Base-by-base conservation (phyloP, 2,888 invertebrate species). In the Margaritifera margaritifera region DNA sequence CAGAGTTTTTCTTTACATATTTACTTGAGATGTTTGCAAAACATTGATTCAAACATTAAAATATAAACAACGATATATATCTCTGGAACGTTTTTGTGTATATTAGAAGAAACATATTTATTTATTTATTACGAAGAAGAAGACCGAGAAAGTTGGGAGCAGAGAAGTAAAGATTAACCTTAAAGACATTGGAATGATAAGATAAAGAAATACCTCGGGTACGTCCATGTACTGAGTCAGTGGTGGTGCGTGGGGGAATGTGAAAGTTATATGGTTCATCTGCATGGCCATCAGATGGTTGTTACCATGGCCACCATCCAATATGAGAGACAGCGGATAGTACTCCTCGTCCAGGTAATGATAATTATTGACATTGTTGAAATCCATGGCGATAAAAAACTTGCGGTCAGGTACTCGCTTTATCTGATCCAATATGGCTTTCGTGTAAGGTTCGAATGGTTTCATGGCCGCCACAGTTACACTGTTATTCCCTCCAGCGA, bases 361-460 rank as follows among this genome's bases (percentile, higher is more conserved):
- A 0, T 94, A 93, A 89, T 96, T 96, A 86, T 96, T 93, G 80
- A 95, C 93, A 19, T 93, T 92, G 84, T 96, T 95, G 90, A 96
- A 96, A 86, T 97, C 97, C 79, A 96, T 96, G 0, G 95, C 94
- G 20, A 97, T 91, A 84, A 94, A 96, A 90, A 95, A 95, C 86
- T 94, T 94, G 24, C 15, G 56, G n/a, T 22, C 56, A 56, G 24
- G 24, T 24, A 18, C 24, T 56, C 24, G 56, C 20, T n/a, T 56
- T 2, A 22, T 56, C 3, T 24, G 20, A n/a, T 56, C 56, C 15
- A 42, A 42, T 42, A 15, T 42, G 42, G 11, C 42, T 42, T 42
- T 42, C 42, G 42, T 42, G 42, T 42, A 15, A 42, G 11, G 42
- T 42, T 42, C 11, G 42, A 42, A 15, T 15, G 42, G 42, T 42